Conservation (phyloP, 1,140 invertebrate genomes). For the Listronotus bonariensis region DNA sequence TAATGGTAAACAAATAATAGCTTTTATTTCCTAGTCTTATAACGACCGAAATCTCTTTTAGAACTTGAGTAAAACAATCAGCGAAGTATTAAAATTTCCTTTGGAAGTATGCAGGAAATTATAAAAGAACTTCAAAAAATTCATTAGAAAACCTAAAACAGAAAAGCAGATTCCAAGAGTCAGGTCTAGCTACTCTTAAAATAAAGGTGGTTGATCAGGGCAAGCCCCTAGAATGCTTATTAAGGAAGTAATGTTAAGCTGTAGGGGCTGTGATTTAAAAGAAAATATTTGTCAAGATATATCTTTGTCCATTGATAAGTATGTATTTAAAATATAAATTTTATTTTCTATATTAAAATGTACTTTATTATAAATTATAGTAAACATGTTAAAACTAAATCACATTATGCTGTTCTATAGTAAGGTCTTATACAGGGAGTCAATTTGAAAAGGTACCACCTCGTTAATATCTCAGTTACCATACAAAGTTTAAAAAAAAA, state of each 20-base stretch:
- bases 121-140: constrained; percentile 67
- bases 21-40: constrained; percentile 6
- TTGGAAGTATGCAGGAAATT: constrained; percentile 57
- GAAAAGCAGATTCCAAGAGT: constrained; percentile 64
- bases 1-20: constrained; percentile 53
- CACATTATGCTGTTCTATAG: too few relatives aligned
- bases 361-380: too few relatives aligned
- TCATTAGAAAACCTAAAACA: constrained; percentile 70
- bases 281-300: constrained; percentile 60
- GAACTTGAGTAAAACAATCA: constrained; percentile 63
- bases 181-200: constrained; percentile 67
- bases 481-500: too few relatives aligned
- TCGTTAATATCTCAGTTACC: too few relatives aligned
- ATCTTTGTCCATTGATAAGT: constrained; percentile 57
- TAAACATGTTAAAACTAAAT: too few relatives aligned
- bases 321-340: constrained; percentile 14
- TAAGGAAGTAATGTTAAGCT: constrained; percentile 59
- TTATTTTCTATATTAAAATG: too few relatives aligned
- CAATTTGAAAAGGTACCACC: too few relatives aligned
- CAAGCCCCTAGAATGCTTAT: constrained; percentile 55
- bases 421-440: too few relatives aligned
- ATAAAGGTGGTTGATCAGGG: constrained; percentile 60
- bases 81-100: constrained; percentile 60
- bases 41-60: constrained; percentile 48
- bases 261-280: constrained; percentile 62